These are phyloP conservation scores for Chromis chromis DNA, from an alignment of 2,797 vertebrate genomes.

Conservation along the genomic window DNA sequence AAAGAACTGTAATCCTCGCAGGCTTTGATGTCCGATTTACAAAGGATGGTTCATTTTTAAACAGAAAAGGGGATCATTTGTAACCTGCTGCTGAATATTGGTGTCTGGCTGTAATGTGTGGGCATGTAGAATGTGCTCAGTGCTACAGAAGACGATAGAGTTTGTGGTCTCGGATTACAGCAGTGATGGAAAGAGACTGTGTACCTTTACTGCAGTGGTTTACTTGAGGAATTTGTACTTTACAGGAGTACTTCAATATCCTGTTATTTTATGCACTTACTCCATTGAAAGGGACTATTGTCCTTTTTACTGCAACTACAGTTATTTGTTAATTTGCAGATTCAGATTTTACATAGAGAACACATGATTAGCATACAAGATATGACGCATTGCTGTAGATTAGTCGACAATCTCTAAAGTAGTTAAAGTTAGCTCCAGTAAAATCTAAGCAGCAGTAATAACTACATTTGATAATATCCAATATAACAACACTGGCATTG, in stretches of 20 bases:
- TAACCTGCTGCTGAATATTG: conserved; percentile 11
- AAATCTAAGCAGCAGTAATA: not conserved
- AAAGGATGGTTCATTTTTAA: conserved; percentile 41
- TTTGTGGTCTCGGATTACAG: not conserved
- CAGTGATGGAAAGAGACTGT: not conserved
- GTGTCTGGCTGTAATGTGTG: conserved; percentile 18
- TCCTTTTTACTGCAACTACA: not conserved
- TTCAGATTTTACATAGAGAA: not conserved
- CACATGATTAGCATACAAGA: not conserved
- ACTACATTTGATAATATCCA: not conserved
- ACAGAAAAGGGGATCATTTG: conserved; percentile 27
- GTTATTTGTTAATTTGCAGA: not conserved
- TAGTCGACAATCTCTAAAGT: not conserved
- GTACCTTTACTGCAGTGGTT: conserved; percentile 1
- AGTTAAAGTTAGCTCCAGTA: not conserved
- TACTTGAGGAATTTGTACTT: not conserved
- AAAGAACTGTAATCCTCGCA: conserved; percentile 37
- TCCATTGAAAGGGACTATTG: not conserved
- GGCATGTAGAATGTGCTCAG: conserved; percentile 2
- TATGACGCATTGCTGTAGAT: not conserved
- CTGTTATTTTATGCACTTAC: not conserved
- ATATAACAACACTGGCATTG: too few species aligned
- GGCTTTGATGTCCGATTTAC: conserved; percentile 53
- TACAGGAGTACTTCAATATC: not conserved
- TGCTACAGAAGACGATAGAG: not conserved